Base-by-base conservation (phyloP, 1,140 invertebrate species). In the Leptinotarsa texana region DNA sequence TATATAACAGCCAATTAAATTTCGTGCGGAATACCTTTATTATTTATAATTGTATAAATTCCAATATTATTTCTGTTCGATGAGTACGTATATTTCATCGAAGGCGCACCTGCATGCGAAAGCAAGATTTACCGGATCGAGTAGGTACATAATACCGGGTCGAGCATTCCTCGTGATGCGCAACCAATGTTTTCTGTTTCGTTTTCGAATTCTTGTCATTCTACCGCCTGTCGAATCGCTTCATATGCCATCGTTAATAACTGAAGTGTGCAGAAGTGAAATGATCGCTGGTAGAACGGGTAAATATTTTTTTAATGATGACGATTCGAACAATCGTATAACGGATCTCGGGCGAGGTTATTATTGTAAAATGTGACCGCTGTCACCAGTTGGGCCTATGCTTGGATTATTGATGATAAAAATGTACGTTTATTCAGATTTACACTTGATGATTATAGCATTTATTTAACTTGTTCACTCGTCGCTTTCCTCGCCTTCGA, bases 131-230 rank as follows among this genome's bases (percentile, higher is more conserved):
- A 57, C 51, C n/a, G 51, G 63, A 27, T 65, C 63, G 24, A n/a
- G 63, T 21, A 21, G 21, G 21, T 65, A 27, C 63, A 65, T 24
- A 62, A 65, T 57, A 57, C 51, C 51, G 51, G 51, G 51, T 66
- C 15, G n/a, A 24, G 63, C 63, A 66, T 66, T 66, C 63, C 63
- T 66, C 63, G 24, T 22, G 63, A 8, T 66, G 63, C 63, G 13
- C 21, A 66, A 66, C 63, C 24, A 66, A 15, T 66, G 63, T 66
- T 66, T 66, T 24, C 63, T 66, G 21, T 66, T 66, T 66, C 63
- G 22, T 66, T 66, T 66, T 66, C 21, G 63, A 66, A 66, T 66
- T 66, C 63, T 66, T 15, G 27, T 66, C 63, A 66, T 66, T 24
- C 63, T 66, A 66, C 63, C 17, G 22, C 21, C 22, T 24, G 21